phyloP scores from a whole-genome alignment of 2,113 vertebrate species.

The Syrmaticus mikado region DNA sequence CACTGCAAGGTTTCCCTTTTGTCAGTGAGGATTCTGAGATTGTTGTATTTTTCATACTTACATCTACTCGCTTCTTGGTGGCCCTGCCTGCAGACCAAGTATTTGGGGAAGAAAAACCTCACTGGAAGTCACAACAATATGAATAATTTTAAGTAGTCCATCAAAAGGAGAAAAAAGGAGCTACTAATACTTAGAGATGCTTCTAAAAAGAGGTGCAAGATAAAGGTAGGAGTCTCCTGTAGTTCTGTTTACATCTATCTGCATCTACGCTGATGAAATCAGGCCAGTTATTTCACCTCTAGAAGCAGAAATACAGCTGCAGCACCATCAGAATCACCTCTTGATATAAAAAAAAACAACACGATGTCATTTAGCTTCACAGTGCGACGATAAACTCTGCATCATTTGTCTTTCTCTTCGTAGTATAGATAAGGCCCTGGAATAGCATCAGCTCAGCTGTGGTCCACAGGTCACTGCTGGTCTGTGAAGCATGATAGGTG shows the following conservation, averaged over 20 bases:
- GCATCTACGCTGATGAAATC: constrained; percentile 15
- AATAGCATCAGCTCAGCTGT: background rate
- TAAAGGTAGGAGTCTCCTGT: background rate
- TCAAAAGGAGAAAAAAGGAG: background rate
- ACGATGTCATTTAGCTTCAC: constrained; percentile 34
- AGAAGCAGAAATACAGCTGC: constrained; percentile 4
- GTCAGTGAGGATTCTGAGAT: background rate
- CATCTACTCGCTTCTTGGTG: background rate
- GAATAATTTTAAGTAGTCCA: background rate
- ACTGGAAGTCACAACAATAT: background rate
- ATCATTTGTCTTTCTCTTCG: constrained; percentile 41
- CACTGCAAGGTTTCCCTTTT: background rate
- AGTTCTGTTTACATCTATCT: constrained; percentile 4
- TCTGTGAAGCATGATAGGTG: background rate
- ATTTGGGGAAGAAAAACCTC: background rate
- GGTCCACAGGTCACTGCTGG: constrained; percentile 7
- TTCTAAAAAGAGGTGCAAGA: background rate
- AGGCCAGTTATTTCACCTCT: constrained; percentile 21
- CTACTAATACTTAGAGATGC: background rate
- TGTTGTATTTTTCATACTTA: background rate
- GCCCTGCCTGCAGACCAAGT: background rate
- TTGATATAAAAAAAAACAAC: background rate
- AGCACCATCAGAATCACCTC: background rate
- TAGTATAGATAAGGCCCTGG: constrained; percentile 26
- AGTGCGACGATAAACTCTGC: background rate